Evolutionary conservation across 2,888 invertebrate genomes (phyloP), one percentile per base, ranked within the genome.

Genomic region (Nycteola revayana): DNA sequence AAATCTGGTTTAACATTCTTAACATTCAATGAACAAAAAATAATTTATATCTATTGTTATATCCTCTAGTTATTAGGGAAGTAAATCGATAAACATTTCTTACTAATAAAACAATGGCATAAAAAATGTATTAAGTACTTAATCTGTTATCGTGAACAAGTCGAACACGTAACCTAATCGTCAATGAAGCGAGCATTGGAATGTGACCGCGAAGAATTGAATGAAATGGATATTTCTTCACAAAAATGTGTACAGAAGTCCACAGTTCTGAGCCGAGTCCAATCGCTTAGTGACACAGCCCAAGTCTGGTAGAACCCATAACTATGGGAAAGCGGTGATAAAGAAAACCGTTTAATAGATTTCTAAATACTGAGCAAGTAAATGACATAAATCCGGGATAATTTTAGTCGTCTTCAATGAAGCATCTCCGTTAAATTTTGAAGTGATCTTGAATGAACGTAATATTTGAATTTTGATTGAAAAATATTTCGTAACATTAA

Each of bases 231-330:
- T 55, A 62, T 62, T 73, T 70, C 66, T 70, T 65, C 29, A 66
- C 60, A 66, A 68, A 74, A 74, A 66, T 68, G 60, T 68, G 66
- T 64, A 55, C 55, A 56, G 43, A 55, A 66, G 42, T 49, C 44
- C 29, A 48, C 46, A 44, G 56, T 49, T 47, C 36, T 49, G 58
- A 67, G 61, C 57, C 74, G 75, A 53, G 51, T 54, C 81, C 43
- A 80, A 85, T 83, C 66, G 75, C 57, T 73, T 71, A 69, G 74
- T 66, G 72, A 75, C 74, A 75, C 76, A 68, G 66, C 59, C 60
- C 49, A 58, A 74, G 63, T 66, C 60, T 71, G 50, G 55, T 64
- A 49, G 50, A 62, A 59, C 60, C 54, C 55, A 66, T 48, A 56
- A 58, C 67, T 68, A 69, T 75, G 76, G 71, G 77, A 81, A 82